Evolutionary conservation across 2,797 vertebrate species (phyloP), one percentile per base, ranked within the genome.

Genomic region (Enteromius thamalakanensis): DNA sequence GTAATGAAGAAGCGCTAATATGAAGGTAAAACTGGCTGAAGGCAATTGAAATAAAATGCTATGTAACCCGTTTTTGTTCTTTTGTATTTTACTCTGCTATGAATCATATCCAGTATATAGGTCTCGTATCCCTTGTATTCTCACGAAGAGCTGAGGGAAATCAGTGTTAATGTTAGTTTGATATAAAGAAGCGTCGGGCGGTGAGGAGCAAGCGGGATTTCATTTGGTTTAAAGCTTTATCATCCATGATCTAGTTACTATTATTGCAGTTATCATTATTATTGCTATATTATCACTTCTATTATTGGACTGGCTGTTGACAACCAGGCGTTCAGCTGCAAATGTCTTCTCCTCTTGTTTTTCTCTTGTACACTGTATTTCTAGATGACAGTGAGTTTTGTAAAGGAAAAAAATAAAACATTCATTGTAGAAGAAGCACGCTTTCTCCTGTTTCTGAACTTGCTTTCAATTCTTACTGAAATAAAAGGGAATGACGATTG

Each of bases 141-240:
- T 91, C 90, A 90, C 92, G 93, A 91, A 89, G 90, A 92, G 80
- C 74, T 87, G 94, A 92, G 91, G 90, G 91, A 87, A 94, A 93
- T 95, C 95, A 93, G 93, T 96, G 94, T 96, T 95, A 92, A 92
- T 88, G 80, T 88, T 86, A 86, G 84, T 93, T 85, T 90, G 68
- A 91, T 92, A 90, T 93, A 89, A 3, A 34, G 32, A 90, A 90
- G 60, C 29, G 92, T 93, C 91, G 92, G 92, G 71, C 55, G 32
- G 68, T 17, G 17, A 80, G 68, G 75, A 49, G 83, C 68, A 82
- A 79, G 85, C 85, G 74, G 90, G 91, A 91, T 92, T 88, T 91
- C 62, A 91, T 95, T 94, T 95, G 97, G 96, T 97, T 97, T 89
- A 95, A 95, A 97, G 96, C 96, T 97, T 98, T 97, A 97, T 95